Percentiles rank a stretch among this genome's conserved stretches.
phyloP scores from a whole-genome alignment of 2,888 invertebrate species.

The Tenthredo livida region DNA sequence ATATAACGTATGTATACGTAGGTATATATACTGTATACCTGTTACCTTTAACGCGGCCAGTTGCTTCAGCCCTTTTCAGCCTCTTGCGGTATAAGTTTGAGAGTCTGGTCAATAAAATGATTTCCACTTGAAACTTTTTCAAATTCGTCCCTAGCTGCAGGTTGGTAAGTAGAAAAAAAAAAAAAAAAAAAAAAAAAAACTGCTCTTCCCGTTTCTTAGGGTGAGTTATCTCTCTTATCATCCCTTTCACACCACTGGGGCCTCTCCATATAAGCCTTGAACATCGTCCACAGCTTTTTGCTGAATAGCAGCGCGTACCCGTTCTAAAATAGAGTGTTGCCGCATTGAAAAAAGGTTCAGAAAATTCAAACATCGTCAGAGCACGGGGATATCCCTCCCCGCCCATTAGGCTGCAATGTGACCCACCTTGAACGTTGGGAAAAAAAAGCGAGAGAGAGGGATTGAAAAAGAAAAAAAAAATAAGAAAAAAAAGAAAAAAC shows the following conservation, averaged over 20 bases:
- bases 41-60: constrained; percentile 3
- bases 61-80: constrained; percentile 5
- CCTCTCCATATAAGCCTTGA: constrained; percentile 27
- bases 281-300: constrained; percentile 41
- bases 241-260: constrained; percentile 43
- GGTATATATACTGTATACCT: constrained; percentile 16
- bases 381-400: constrained; percentile 18
- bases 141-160: not conserved
- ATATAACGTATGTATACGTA: no score
- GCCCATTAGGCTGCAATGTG: constrained; percentile 39
- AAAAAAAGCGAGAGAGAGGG: constrained; percentile 1
- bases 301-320: constrained; percentile 29
- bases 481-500: not conserved
- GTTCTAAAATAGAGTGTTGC: constrained; percentile 40
- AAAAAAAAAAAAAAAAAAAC: constrained; percentile 47
- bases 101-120: constrained; percentile 36
- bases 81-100: not conserved
- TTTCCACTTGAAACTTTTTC: constrained; percentile 20
- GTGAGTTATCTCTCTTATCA: constrained; percentile 56
- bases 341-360: constrained; percentile 37
- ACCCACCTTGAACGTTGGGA: constrained; percentile 19
- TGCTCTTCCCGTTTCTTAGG: constrained; percentile 50
- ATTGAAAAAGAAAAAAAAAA: not conserved
- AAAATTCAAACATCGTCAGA: constrained; percentile 47
- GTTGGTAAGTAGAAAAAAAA: not conserved